Percentiles rank a stretch among this genome's conserved stretches.
These are phyloP conservation scores for Ctena decussata DNA, from an alignment of 2,888 invertebrate genomes.

Conservation along the genomic window DNA sequence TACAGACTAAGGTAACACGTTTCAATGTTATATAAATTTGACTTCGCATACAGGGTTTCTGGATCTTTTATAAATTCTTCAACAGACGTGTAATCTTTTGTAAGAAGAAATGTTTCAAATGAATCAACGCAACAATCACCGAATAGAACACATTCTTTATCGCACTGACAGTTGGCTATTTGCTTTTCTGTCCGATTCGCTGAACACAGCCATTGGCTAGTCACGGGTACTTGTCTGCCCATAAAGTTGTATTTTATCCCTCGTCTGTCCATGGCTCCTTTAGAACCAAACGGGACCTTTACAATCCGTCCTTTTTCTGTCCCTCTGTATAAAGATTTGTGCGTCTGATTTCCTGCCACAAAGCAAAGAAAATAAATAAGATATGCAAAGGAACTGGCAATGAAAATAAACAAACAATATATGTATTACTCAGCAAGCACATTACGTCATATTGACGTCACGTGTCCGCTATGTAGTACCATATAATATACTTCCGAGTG, in stretches of 20 bases:
- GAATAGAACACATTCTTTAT: constrained; percentile 6
- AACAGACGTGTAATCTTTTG: background rate
- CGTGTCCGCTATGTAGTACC: too few relatives aligned
- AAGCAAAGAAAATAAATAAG: too few relatives aligned
- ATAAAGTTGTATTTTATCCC: background rate
- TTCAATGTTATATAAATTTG: background rate
- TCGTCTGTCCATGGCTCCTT: too few relatives aligned
- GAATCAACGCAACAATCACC: constrained; percentile 10
- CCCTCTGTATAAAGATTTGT: too few relatives aligned
- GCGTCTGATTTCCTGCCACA: too few relatives aligned
- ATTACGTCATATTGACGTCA: too few relatives aligned
- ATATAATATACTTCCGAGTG: too few relatives aligned
- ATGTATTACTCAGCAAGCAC: too few relatives aligned
- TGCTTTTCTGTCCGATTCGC: background rate
- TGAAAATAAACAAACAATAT: too few relatives aligned
- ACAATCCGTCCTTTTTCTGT: too few relatives aligned
- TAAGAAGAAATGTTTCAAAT: background rate
- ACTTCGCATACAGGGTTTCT: background rate
- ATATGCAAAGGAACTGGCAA: too few relatives aligned
- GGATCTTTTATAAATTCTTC: background rate
- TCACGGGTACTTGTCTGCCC: background rate
- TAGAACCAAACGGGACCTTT: too few relatives aligned
- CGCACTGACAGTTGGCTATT: background rate
- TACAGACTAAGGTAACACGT: background rate
- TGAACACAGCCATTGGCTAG: background rate